Evolutionary conservation across 1,140 invertebrate species (phyloP), one percentile per base, ranked within the genome.

Genomic region (Heliothis virescens): DNA sequence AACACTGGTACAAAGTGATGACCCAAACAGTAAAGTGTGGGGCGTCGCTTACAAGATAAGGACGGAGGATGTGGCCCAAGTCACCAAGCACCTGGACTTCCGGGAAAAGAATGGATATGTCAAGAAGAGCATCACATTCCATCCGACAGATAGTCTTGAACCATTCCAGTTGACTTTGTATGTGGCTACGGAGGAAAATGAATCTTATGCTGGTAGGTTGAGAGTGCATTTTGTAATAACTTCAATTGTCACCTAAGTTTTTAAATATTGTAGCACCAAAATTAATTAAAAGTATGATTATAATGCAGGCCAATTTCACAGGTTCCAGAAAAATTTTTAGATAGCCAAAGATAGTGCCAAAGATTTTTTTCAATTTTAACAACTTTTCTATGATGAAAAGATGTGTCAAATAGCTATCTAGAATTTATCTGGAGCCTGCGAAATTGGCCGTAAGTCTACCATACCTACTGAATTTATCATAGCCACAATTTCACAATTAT

Each of bases 61-160:
- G 2, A 86, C 95, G 0, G 90, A 96, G 48, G 96, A 99, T 81
- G 95, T 96, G 83, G 95, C 96, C 11, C 87, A 95, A 82, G 98
- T 99, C 0, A 95, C 97, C 4, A 95, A 96, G 57, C 97, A 99
- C 90, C 95, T 99, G 76, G 98, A 99, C 89, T 97, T 96, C 86
- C 95, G 99, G 89, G 99, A 99, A 95, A 98, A 98, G 88, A 98
- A 97, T 91, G 98, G 98, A n/a, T 99, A 98, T 88, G 95, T 96
- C 60, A 96, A 97, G 77, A 95, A 95, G 89, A 94, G 87, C 47
- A 95, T 97, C 3, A 91, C 95, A 29, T 99, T 99, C 87, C 95
- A 97, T 93, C 97, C 97, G 1, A 95, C 95, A 82, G 86, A 91
- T 41, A 79, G 87, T 16, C 77, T 93, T 15, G 80, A 95, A 59